Conservation (phyloP, 2,113 vertebrate species). For the Pontoporia blainvillei region DNA sequence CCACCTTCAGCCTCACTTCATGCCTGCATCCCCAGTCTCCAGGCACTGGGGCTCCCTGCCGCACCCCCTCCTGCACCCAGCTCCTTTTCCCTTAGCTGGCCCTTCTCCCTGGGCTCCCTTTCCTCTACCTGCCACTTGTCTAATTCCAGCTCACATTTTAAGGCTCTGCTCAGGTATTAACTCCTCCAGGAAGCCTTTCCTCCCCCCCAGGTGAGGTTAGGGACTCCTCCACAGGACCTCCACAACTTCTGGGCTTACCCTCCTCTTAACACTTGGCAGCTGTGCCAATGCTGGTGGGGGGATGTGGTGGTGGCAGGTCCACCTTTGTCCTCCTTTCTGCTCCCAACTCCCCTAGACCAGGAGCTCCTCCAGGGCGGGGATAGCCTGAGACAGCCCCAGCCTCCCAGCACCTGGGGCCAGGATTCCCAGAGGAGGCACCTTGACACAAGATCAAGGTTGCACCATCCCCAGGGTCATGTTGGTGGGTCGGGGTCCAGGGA, state of each 20-base stretch:
- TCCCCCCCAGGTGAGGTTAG: background rate
- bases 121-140: background rate
- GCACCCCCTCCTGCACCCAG: background rate
- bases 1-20: background rate
- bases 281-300: too few relatives aligned
- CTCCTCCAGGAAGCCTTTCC: background rate
- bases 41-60: background rate
- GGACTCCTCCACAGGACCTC: background rate
- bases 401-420: accelerated
- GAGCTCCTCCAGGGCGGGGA: background rate
- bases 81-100: background rate
- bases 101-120: background rate
- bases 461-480: background rate
- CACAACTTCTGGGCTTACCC: too few relatives aligned
- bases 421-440: background rate
- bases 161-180: background rate
- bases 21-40: background rate
- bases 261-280: background rate
- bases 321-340: background rate
- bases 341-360: background rate
- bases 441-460: accelerated
- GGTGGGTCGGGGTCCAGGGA: background rate
- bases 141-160: background rate
- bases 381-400: background rate
- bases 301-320: background rate